These are phyloP conservation scores for Coremacera marginata DNA, from an alignment of 2,888 invertebrate genomes.

Conservation along the genomic window DNA sequence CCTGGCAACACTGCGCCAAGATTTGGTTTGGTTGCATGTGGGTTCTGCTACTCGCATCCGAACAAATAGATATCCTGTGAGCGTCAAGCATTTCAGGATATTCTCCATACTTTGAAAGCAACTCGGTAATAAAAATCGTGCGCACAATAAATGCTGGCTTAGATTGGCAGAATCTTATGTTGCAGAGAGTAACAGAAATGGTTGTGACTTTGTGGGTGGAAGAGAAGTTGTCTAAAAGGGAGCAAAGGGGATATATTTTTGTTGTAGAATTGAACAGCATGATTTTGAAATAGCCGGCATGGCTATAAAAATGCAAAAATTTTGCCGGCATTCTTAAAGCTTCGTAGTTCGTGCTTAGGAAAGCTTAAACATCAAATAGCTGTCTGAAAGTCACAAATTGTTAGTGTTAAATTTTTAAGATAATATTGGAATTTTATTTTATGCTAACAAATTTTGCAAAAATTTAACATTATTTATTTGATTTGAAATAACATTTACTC, in stretches of 20 bases:
- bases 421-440: no score
- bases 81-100: no score
- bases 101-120: no score
- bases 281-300: conserved; percentile 9
- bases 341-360: background rate
- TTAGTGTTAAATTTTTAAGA: no score
- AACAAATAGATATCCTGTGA: no score
- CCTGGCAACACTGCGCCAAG: conserved; percentile 46
- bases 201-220: background rate
- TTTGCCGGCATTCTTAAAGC: conserved; percentile 21
- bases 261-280: conserved; percentile 1
- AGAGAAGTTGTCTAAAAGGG: background rate
- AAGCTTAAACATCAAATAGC: no score
- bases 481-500: no score
- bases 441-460: no score
- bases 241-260: background rate
- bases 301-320: conserved; percentile 34
- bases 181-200: background rate
- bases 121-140: background rate
- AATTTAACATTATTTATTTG: no score
- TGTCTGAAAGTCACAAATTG: no score
- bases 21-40: background rate
- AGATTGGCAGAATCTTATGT: background rate
- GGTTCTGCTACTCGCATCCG: background rate
- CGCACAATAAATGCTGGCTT: conserved; percentile 8